Conservation (phyloP, 2,888 invertebrate genomes). For the Pseudoips prasinana region DNA sequence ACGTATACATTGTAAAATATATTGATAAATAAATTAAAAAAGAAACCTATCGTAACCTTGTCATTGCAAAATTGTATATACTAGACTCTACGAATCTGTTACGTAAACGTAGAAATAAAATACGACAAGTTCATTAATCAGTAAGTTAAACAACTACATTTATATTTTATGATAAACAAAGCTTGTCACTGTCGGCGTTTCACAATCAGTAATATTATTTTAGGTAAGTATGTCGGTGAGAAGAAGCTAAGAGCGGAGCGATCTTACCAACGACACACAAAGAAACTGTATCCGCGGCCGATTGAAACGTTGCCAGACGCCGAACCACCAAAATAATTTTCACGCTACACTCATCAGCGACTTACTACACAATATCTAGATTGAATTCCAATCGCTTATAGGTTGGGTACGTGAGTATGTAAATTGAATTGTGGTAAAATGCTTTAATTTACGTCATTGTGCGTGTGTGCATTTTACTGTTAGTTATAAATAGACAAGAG, state of each 20-base stretch:
- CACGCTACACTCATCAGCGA: slow-evolving; percentile 50
- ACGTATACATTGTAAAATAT: too few relatives aligned
- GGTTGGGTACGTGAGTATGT: neutral
- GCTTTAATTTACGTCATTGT: too few relatives aligned
- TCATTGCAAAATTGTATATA: too few relatives aligned
- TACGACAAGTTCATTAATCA: too few relatives aligned
- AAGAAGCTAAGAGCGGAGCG: slow-evolving; percentile 29
- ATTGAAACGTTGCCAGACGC: slow-evolving; percentile 73
- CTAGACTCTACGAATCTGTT: too few relatives aligned
- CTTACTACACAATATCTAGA: slow-evolving; percentile 44
- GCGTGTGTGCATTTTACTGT: too few relatives aligned
- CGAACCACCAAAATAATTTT: slow-evolving; percentile 71
- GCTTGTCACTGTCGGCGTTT: slow-evolving; percentile 42
- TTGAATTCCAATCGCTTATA: slow-evolving; percentile 35
- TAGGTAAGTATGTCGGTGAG: slow-evolving; percentile 51
- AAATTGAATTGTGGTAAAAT: neutral
- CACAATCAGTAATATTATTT: slow-evolving; percentile 52
- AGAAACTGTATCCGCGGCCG: slow-evolving; percentile 46
- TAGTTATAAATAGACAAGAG: too few relatives aligned
- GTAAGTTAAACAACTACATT: too few relatives aligned
- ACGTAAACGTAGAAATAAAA: too few relatives aligned
- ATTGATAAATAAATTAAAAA: too few relatives aligned
- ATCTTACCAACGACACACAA: slow-evolving; percentile 52
- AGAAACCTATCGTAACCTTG: too few relatives aligned
- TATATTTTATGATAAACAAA: too few relatives aligned